Conservation (phyloP, 2,797 vertebrate genomes). For the Platalea minor region DNA sequence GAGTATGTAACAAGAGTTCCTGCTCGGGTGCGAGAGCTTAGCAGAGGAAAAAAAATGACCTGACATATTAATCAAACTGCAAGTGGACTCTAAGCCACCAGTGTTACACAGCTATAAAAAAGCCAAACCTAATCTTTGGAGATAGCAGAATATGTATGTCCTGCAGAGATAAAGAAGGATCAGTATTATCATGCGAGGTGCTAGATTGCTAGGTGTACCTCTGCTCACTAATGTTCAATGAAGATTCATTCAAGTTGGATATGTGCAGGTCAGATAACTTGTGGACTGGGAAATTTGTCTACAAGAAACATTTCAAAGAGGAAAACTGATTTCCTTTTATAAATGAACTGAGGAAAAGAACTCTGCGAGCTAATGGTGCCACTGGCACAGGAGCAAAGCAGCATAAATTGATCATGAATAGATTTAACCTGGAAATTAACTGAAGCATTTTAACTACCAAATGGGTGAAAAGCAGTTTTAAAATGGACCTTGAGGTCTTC, state of each 20-base stretch:
- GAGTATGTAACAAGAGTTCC: background rate
- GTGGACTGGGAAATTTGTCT: background rate
- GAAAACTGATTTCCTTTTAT: background rate
- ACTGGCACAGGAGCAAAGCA: background rate
- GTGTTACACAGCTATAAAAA: background rate
- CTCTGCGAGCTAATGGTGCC: background rate
- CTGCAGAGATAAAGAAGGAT: background rate
- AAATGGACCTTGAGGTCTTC: background rate
- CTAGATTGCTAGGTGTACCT: background rate
- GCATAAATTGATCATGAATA: background rate
- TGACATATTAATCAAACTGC: background rate
- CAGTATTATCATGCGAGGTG: background rate
- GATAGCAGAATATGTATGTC: background rate
- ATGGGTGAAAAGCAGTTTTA: background rate
- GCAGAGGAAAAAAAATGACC: background rate
- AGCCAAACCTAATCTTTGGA: background rate
- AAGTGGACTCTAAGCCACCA: background rate
- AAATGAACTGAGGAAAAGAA: background rate
- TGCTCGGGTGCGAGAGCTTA: background rate
- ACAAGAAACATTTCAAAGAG: background rate
- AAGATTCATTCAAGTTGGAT: background rate
- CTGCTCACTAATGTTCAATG: background rate
- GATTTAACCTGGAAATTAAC: conserved; percentile 9
- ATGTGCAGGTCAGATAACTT: background rate
- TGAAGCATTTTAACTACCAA: background rate